Percentiles rank a stretch among this genome's conserved stretches.
These are phyloP conservation scores for Drosophila fulvimacula DNA, from an alignment of 2,888 invertebrate genomes.

Conservation along the genomic window DNA sequence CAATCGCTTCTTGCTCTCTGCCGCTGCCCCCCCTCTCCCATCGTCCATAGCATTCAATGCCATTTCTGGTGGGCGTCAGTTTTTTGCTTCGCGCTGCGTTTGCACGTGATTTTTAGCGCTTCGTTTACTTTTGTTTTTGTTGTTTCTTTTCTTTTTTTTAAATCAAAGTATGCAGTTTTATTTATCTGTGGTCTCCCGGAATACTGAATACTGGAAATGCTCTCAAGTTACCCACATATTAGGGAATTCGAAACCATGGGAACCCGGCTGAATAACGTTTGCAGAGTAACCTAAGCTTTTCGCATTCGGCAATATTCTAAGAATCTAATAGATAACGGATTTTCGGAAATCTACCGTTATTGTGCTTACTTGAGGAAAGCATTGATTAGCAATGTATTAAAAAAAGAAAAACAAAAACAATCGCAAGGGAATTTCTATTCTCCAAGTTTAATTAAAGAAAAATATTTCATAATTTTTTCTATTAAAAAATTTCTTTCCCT, in stretches of 20 bases:
- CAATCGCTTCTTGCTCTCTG: background rate
- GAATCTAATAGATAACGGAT: conserved; percentile 19
- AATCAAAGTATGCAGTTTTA: conserved; percentile 23
- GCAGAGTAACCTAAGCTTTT: conserved; percentile 49
- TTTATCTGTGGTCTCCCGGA: conserved; percentile 30
- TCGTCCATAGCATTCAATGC: conserved; percentile 6
- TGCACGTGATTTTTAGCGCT: conserved; percentile 26
- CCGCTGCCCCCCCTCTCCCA: background rate
- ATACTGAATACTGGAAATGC: conserved; percentile 21
- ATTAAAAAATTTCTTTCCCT: too few species aligned
- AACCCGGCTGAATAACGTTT: conserved; percentile 12
- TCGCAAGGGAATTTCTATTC: background rate
- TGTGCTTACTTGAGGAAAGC: background rate
- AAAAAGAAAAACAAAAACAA: background rate
- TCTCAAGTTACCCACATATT: conserved; percentile 39
- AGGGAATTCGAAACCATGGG: conserved; percentile 42
- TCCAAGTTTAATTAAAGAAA: too few species aligned
- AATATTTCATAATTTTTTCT: too few species aligned
- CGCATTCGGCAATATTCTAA: conserved; percentile 21
- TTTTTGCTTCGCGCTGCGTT: conserved; percentile 9
- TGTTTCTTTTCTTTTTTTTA: background rate
- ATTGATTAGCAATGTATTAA: background rate
- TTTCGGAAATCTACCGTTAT: background rate
- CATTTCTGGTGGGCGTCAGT: conserved; percentile 25
- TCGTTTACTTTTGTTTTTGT: background rate